These are phyloP conservation scores for Globodera ellingtonae DNA, from an alignment of 1,140 invertebrate genomes.

Conservation along the genomic window DNA sequence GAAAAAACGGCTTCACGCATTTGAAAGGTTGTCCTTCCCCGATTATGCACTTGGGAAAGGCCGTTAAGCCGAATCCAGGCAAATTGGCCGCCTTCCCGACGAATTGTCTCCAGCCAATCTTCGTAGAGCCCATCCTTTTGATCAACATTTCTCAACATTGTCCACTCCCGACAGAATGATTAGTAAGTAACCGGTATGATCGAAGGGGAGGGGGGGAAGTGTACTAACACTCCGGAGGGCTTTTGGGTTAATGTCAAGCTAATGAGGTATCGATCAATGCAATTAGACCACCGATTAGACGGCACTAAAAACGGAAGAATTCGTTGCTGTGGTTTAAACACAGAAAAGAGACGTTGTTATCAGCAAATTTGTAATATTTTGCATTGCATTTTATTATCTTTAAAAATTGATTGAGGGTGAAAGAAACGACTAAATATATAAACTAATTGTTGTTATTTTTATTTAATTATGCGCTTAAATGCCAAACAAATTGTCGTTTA, in stretches of 20 bases:
- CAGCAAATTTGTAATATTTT: too few relatives aligned
- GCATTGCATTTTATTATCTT: too few relatives aligned
- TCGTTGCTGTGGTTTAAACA: too few relatives aligned
- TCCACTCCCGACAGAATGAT: not conserved
- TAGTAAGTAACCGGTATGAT: not conserved
- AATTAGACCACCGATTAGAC: too few relatives aligned
- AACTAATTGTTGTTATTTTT: not conserved
- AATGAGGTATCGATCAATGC: too few relatives aligned
- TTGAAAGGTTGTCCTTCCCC: conserved; percentile 21
- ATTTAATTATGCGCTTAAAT: not conserved
- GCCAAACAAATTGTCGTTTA: not conserved
- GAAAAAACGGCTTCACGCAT: conserved; percentile 33
- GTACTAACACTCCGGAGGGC: too few relatives aligned
- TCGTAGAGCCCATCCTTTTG: conserved; percentile 28
- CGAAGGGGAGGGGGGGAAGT: too few relatives aligned
- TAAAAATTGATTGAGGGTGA: too few relatives aligned
- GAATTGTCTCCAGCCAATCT: conserved; percentile 43
- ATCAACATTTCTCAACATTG: not conserved
- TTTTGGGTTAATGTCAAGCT: too few relatives aligned
- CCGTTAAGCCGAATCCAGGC: conserved; percentile 38
- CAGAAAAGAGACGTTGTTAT: too few relatives aligned
- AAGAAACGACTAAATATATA: too few relatives aligned
- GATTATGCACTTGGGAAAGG: conserved; percentile 12
- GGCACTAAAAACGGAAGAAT: too few relatives aligned
- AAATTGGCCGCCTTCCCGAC: conserved; percentile 43